Percentiles rank a stretch among this genome's conserved stretches.
phyloP scores from a whole-genome alignment of 2,797 vertebrate species.

The Enteromius anoplus region DNA sequence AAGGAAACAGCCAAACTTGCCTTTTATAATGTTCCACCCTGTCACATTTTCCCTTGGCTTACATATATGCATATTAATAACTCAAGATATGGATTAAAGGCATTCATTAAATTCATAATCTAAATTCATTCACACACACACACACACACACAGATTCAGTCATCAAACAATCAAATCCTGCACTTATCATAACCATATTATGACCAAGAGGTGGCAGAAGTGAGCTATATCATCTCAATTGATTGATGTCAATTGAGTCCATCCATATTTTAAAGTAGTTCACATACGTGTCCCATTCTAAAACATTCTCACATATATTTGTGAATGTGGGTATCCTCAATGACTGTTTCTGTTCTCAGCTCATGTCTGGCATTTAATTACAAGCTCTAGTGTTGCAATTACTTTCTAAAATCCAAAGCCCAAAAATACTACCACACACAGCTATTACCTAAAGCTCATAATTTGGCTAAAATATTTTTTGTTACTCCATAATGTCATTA shows the following conservation, averaged over 20 bases:
- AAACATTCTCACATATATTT: neutral
- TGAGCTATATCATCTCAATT: conserved; percentile 31
- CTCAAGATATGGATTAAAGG: neutral
- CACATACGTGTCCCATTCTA: neutral
- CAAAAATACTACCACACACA: neutral
- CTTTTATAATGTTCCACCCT: neutral
- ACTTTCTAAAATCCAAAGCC: conserved; percentile 14
- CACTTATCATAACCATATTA: conserved; percentile 17
- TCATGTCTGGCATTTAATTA: conserved; percentile 15
- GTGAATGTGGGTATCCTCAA: neutral
- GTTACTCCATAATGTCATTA: neutral
- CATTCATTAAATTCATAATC: neutral
- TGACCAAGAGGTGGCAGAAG: conserved; percentile 53
- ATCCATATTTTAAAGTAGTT: neutral
- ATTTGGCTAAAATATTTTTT: neutral
- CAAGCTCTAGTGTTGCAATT: conserved; percentile 7
- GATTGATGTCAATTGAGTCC: neutral
- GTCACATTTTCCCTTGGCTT: neutral
- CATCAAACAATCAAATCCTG: conserved; percentile 22
- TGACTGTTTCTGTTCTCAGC: neutral
- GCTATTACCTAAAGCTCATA: neutral
- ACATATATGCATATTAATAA: neutral
- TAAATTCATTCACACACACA: neutral
- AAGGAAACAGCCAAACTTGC: neutral
- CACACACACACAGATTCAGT: neutral